A percentile compares a stretch with the other conserved stretches of the same genome.
These are phyloP conservation scores for Todus mexicanus DNA, from an alignment of 2,797 vertebrate species.

Conservation along the genomic window DNA sequence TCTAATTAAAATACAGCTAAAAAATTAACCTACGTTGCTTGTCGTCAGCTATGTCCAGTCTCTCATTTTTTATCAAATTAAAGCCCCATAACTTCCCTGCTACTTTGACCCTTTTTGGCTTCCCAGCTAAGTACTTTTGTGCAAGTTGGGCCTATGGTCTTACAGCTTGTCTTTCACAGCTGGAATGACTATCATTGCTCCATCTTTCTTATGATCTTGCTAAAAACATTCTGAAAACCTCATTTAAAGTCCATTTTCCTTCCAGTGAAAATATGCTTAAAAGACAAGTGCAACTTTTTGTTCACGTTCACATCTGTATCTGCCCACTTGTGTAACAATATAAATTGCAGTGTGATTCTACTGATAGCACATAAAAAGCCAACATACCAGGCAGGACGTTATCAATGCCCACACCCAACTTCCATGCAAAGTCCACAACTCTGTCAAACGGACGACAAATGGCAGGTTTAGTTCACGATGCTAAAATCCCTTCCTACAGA, in stretches of 20 bases:
- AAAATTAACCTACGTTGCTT: not conserved
- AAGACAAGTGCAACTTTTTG: not conserved
- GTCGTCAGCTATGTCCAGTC: not conserved
- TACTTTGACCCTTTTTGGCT: not conserved
- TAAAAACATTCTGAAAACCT: not conserved
- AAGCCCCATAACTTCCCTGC: not conserved
- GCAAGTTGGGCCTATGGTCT: not conserved
- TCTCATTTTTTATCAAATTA: not conserved
- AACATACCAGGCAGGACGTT: not conserved
- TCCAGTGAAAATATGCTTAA: not conserved
- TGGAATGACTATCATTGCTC: not conserved
- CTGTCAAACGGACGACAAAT: not conserved
- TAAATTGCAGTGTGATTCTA: not conserved
- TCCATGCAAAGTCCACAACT: not conserved
- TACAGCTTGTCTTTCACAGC: not conserved
- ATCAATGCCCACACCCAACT: not conserved
- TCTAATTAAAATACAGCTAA: not conserved
- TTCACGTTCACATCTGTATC: not conserved
- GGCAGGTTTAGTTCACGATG: not conserved
- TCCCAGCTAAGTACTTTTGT: not conserved
- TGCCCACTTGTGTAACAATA: not conserved
- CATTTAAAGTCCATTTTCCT: not conserved
- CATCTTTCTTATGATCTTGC: not conserved
- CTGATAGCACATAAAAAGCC: not conserved
- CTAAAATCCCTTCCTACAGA: not conserved